A percentile compares a stretch with the other conserved stretches of the same genome.
phyloP scores from a whole-genome alignment of 2,888 invertebrate species.

The Agonum fuliginosum region DNA sequence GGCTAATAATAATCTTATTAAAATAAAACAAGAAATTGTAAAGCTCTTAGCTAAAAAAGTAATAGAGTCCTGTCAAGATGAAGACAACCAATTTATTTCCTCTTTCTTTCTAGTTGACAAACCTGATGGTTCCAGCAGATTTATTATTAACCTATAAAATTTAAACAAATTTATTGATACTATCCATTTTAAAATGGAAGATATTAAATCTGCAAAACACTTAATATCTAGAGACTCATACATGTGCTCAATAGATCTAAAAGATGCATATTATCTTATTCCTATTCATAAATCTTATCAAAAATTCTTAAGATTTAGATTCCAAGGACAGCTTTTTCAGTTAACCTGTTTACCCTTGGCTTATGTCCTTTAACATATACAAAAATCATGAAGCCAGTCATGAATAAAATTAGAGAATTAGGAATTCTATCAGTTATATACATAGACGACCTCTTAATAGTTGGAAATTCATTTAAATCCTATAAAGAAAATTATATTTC shows the following conservation, averaged over 20 bases:
- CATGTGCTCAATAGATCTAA: slow-evolving; percentile 57
- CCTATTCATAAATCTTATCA: slow-evolving; percentile 43
- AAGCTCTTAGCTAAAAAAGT: background rate
- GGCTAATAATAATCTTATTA: no score
- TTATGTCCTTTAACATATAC: slow-evolving; percentile 61
- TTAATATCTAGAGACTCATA: slow-evolving; percentile 45
- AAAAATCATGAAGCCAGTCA: slow-evolving; percentile 61
- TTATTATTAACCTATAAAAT: background rate
- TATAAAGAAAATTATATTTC: slow-evolving; percentile 61
- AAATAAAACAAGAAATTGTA: background rate
- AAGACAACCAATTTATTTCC: background rate
- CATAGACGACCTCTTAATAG: slow-evolving; percentile 62
- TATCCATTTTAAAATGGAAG: slow-evolving; percentile 52
- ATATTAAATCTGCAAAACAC: slow-evolving; percentile 36
- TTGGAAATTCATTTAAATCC: slow-evolving; percentile 51
- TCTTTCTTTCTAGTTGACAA: background rate
- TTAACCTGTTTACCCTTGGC: slow-evolving; percentile 61
- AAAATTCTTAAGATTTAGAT: slow-evolving; percentile 61
- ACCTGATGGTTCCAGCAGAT: background rate
- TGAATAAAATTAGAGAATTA: slow-evolving; percentile 45
- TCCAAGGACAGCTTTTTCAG: slow-evolving; percentile 50
- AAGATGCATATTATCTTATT: slow-evolving; percentile 60
- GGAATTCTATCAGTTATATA: slow-evolving; percentile 62
- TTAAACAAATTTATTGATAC: slow-evolving; percentile 25
- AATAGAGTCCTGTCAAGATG: background rate